These are phyloP conservation scores for Mystacides longicornis DNA, from an alignment of 2,888 invertebrate genomes.

Conservation along the genomic window DNA sequence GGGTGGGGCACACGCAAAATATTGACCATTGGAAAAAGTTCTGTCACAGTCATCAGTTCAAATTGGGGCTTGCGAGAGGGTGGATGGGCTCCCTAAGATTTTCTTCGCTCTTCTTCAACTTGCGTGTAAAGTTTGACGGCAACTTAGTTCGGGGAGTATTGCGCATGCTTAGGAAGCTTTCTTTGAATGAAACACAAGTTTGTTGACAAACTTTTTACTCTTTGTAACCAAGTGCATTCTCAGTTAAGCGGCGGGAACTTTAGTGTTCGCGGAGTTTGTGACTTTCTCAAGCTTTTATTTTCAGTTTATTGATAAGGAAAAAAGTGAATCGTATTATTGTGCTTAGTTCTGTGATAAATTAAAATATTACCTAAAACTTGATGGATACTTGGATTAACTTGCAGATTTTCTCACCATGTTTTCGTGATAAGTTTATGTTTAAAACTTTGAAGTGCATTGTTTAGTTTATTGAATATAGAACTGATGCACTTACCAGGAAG, in stretches of 20 bases:
- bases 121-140: slow-evolving; percentile 15
- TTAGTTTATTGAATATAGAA: slow-evolving; percentile 19
- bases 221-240: too few species aligned
- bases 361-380: too few species aligned
- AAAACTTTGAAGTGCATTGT: background rate
- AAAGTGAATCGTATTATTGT: too few species aligned
- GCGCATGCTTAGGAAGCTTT: slow-evolving; percentile 30
- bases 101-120: slow-evolving; percentile 9
- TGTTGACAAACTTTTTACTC: slow-evolving; percentile 13
- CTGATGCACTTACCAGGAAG: slow-evolving; percentile 58
- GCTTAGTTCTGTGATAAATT: too few species aligned
- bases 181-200: slow-evolving; percentile 11
- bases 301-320: too few species aligned
- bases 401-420: too few species aligned
- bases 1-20: slow-evolving; percentile 51
- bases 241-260: too few species aligned
- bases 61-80: slow-evolving; percentile 38
- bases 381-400: too few species aligned
- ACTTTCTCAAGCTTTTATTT: too few species aligned
- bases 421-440: too few species aligned
- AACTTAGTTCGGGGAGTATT: slow-evolving; percentile 30
- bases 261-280: too few species aligned
- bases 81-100: slow-evolving; percentile 18
- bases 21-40: slow-evolving; percentile 55
- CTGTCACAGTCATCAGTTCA: slow-evolving; percentile 54